Conservation (phyloP, 2,113 vertebrate species). For the Calyptomena viridis region DNA sequence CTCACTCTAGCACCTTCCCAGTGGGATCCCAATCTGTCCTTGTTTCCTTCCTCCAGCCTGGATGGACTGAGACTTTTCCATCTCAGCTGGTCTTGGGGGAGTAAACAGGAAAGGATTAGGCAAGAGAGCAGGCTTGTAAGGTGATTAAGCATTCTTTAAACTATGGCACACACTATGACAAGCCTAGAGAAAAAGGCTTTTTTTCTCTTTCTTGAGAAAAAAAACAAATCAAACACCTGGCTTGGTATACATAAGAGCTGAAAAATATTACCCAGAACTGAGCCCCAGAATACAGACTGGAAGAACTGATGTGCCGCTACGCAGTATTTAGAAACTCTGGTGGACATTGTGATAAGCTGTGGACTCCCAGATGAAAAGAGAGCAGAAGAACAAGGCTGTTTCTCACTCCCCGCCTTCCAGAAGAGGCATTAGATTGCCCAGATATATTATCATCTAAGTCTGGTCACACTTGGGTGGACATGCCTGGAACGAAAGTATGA, state of each 20-base stretch:
- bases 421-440: background rate
- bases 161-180: background rate
- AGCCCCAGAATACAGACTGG: background rate
- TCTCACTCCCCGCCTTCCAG: background rate
- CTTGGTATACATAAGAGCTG: background rate
- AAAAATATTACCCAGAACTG: background rate
- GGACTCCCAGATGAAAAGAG: background rate
- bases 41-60: background rate
- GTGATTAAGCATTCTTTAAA: background rate
- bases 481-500: background rate
- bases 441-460: background rate
- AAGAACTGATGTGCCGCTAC: background rate
- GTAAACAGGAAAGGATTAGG: background rate
- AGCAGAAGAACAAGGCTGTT: background rate
- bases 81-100: background rate
- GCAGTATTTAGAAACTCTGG: background rate
- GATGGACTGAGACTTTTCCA: background rate
- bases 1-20: background rate
- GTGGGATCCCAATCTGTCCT: background rate
- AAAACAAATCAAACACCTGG: background rate
- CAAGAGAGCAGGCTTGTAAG: background rate
- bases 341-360: background rate
- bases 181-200: background rate
- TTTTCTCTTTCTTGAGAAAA: background rate
- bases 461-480: background rate